Base-by-base conservation (phyloP, 92 coral and sea anemone genomes). In the Galaxea fascicularis region DNA sequence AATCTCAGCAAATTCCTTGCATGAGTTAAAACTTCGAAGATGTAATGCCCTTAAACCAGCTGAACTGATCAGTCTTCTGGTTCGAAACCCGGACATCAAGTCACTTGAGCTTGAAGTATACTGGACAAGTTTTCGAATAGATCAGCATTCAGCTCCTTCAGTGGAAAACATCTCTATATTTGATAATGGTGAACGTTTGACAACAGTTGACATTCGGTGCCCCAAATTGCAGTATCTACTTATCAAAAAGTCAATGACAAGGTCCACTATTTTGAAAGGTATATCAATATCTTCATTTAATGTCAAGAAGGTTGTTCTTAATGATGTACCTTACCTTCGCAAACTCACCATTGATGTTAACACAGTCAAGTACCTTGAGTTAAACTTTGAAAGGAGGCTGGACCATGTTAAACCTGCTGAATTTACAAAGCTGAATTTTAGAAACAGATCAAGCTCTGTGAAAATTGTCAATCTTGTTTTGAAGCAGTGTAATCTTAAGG, bases 71-170 rank as follows among this genome's bases (percentile, higher is more conserved):
- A 73, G 89, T 56, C 91, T 94, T 84, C 87, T 94, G 78, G 91
- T 89, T 8, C 86, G 87, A 82, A 94, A 94, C 65, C 94, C 98
- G 35, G 98, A 94, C 35, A 85, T 94, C 73, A 94, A 92, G 25
- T 64, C 70, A 12, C 39, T 94, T 71, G 90, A 83, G 41, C 84
- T 94, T 52, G 95, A 93, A 65, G 87, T 92, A 26, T 72, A 62
- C 52, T 83, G 89, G 83, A 56, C 90, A 10, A 83, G 88, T 69
- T 76, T 94, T 59, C 75, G 95, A 82, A 85, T 94, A n/a, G 95
- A 94, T 72, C 95, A 90, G 30, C 87, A 87, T 76, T 90, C 93
- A 25, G 88, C 85, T 72, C 95, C 98, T 13, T 94, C 98, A 31
- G 85, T 94, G 24, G 87, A 89, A 59, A 74, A 52, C 56, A 74